Base-by-base conservation (phyloP, 2,113 vertebrate genomes). In the Recurvirostra avosetta region DNA sequence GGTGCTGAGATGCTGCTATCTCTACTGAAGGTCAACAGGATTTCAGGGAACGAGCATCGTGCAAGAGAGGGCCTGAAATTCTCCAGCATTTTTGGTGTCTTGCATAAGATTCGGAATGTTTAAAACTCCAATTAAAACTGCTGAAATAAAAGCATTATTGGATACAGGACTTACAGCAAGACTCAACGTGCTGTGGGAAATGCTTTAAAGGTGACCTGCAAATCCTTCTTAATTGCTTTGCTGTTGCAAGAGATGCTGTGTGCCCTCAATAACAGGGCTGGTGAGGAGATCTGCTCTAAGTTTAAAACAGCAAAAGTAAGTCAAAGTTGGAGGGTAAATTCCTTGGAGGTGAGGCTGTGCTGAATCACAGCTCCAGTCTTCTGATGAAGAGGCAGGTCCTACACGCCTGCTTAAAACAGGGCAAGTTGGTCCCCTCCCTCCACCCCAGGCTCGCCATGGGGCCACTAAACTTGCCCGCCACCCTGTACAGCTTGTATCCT, bases 141-240 rank as follows among this genome's bases (percentile, higher is more conserved):
- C 84, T 3, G 52, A 93, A 95, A 93, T 91, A 91, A 97, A 95
- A 86, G 91, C 91, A 61, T 73, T 82, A 59, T 86, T 95, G 75
- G 94, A 67, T 86, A 90, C 17, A 90, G 85, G 67, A 80, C 63
- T 90, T 92, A 47, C 59, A 96, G 95, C 96, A 95, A 95, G 95
- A 92, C 91, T 94, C 91, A 58, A 58, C 93, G 93, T 97, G 96
- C 96, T 92, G 71, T 96, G 95, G 95, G 96, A 95, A 90, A 96
- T 93, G 87, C 89, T 96, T 94, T 95, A 92, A 91, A 97, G 97
- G 96, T 97, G 96, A 97, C 97, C 95, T 53, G 52, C 86, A 97
- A 97, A 97, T 97, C 95, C 92, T 96, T 92, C 50, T 82, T 97
- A 97, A 97, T 97, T 96, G 94, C 94, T 72, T 73, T 66, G 70